Base-by-base conservation (phyloP, 2,113 vertebrate genomes). In the Elachura formosa region DNA sequence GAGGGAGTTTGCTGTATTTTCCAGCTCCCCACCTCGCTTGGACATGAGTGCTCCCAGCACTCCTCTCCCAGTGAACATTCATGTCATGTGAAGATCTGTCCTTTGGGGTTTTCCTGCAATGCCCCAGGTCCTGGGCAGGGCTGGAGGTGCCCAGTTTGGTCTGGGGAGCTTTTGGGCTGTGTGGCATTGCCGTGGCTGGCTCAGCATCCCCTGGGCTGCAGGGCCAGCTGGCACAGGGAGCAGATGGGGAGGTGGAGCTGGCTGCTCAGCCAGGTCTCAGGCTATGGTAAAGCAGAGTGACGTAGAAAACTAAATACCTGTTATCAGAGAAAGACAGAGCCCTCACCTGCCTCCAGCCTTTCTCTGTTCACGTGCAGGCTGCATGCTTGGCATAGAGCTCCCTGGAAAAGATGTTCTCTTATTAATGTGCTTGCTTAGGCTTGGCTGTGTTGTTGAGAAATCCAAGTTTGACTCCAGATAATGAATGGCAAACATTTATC, bases 191-290 rank as follows among this genome's bases (percentile, higher is more conserved):
- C 0, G 0, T 4, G 26, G 55, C 54, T 41, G 28, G 45, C 63
- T 4, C 80, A 33, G 36, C 29, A 7, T 54, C 72, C 68, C 55
- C 43, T 61, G 14, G 0, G 75, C 71, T 0, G 0, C 6, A 1
- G 67, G 84, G 56, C 83, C 79, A 62, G 87, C 91, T 76, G 83
- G 87, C 40, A 9, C 9, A 1, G 68, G 52, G 61, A 87, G 81
- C 96, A 96, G 93, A 64, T 93, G 92, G 61, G 84, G 90, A 84
- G 92, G 93, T 91, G 93, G 94, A 80, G 94, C 75, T 0, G 9
- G 33, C 41, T 68, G 86, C 87, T 74, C 2, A 2, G 46, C 58
- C 0, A 4, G 49, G 61, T 59, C 84, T 59, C 61, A 75, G 80
- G 74, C 69, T 67, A 26, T 0, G 41, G 62, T 82, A 87, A 85